These are phyloP conservation scores for Brenthis hecate DNA, from an alignment of 2,888 invertebrate species.

Conservation along the genomic window DNA sequence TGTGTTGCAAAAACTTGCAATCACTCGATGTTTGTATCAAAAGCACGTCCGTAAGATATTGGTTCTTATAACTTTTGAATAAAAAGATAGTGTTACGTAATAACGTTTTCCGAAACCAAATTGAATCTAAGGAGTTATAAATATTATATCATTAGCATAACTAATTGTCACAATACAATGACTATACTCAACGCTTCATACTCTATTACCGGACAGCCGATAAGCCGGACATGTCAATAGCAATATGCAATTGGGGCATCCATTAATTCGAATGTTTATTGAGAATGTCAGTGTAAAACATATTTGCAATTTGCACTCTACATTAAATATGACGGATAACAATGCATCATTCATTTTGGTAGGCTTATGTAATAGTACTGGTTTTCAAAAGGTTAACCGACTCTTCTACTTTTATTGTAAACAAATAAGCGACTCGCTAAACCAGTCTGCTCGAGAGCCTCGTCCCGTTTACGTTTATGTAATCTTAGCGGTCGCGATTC, in stretches of 20 bases:
- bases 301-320: background rate
- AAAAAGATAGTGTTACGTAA: background rate
- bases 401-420: constrained; percentile 36
- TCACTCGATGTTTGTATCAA: constrained; percentile 27
- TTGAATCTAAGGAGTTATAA: background rate
- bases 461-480: constrained; percentile 39
- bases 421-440: constrained; percentile 34
- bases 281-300: background rate
- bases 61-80: constrained; percentile 38
- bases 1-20: constrained; percentile 53
- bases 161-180: no score
- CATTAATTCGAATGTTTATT: background rate
- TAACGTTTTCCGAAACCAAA: background rate
- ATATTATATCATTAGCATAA: background rate
- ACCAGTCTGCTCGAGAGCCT: constrained; percentile 36
- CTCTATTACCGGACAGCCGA: no score
- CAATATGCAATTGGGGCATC: background rate
- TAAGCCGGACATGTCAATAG: background rate
- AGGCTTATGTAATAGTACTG: constrained; percentile 30
- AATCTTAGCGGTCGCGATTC: constrained; percentile 30
- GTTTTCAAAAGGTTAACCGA: constrained; percentile 37
- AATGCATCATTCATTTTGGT: constrained; percentile 14
- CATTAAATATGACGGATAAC: background rate
- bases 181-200: background rate
- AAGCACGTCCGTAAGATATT: constrained; percentile 47